Base-by-base conservation (phyloP, 2,113 vertebrate species). In the Opisthocomus hoazin region DNA sequence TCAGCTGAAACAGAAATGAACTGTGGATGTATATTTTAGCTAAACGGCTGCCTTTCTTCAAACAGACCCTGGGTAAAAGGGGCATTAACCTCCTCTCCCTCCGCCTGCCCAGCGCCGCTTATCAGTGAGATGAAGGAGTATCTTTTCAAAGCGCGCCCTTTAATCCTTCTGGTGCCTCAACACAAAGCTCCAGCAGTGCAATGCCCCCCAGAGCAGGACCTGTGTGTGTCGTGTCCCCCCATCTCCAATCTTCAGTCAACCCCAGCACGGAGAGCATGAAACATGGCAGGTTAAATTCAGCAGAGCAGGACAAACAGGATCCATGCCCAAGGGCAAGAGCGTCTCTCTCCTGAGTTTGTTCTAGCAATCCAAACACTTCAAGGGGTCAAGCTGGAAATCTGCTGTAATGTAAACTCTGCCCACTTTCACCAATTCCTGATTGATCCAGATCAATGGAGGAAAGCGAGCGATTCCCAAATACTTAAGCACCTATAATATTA, bases 1-100 rank as follows among this genome's bases (percentile, higher is more conserved):
- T 91, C 90, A 87, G 54, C 95, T 95, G 89, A 89, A 95, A 95
- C 74, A 94, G 70, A 91, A 91, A 57, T 30, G 61, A 92, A 82
- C 89, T 41, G 77, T 84, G 54, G 65, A 79, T 85, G 74, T 80
- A 87, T 61, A 94, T 87, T 76, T 91, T 80, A 92, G 93, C 78
- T 92, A 65, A 95, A 74, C 1, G 3, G 74, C 66, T 51, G 65
- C 41, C 74, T 76, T 86, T 93, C 91, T 95, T 92, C 81, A 92
- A 96, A 92, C 84, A 92, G 77, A 93, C 11, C 15, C 32, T 4
- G 6, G 65, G 65, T 89, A 89, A 81, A 86, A 87, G 54, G 91
- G 84, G 80, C 91, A 91, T 79, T 82, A 82, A 94, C 89, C 89
- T 50, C 26, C 32, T 68, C 71, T 88, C 50, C 58, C 37, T 64